phyloP scores from a whole-genome alignment of 2,888 invertebrate genomes.

The Leucozona laternaria region DNA sequence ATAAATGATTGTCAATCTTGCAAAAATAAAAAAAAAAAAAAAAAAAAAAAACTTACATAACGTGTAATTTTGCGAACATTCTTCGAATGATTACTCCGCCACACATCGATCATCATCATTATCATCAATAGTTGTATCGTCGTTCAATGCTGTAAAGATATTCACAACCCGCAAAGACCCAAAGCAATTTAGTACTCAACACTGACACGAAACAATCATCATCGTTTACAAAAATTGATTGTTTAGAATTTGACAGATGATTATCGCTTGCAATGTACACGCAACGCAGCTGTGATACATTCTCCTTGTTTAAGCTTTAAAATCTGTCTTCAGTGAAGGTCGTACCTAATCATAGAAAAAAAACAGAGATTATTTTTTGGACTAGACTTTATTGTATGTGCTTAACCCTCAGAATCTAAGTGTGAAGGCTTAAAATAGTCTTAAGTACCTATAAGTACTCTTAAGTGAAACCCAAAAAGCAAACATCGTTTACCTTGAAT shows the following conservation, averaged over 20 bases:
- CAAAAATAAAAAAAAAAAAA: not conserved
- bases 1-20: conserved; percentile 21
- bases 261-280: conserved; percentile 4
- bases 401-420: not conserved
- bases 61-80: conserved; percentile 1
- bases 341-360: not conserved
- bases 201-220: conserved; percentile 22
- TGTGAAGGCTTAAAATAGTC: conserved; percentile 6
- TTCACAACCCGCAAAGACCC: not conserved
- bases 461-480: not conserved
- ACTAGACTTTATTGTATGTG: conserved; percentile 1
- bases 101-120: not conserved
- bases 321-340: not conserved
- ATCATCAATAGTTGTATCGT: not conserved
- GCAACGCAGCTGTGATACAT: not conserved
- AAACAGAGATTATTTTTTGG: not conserved
- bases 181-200: conserved; percentile 7
- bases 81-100: not conserved
- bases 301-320: conserved; percentile 11
- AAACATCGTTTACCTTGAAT: conserved; percentile 21
- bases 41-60: not conserved
- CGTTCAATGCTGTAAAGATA: not conserved
- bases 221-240: conserved; percentile 14
- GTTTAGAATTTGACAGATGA: conserved; percentile 39
- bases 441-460: conserved; percentile 1